A percentile compares a stretch with the other conserved stretches of the same genome.
phyloP scores from a whole-genome alignment of 1,140 invertebrate species.

The Nilaparvata lugens region DNA sequence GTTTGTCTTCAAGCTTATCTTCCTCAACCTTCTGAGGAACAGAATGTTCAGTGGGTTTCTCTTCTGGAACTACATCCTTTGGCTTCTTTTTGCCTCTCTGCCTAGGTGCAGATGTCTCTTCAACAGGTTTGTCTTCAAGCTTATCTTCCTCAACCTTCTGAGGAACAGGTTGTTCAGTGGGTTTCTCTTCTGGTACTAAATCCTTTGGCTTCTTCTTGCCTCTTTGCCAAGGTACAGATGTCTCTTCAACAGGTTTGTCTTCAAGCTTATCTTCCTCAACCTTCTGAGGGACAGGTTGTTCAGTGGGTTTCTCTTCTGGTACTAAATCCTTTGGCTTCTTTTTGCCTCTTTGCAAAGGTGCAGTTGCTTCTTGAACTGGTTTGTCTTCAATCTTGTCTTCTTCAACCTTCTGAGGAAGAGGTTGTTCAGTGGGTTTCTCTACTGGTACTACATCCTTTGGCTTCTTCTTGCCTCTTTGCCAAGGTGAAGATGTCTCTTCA shows the following conservation, averaged over 20 bases:
- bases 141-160: neutral
- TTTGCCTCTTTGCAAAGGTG: neutral
- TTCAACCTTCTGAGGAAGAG: constrained; percentile 16
- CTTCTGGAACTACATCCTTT: constrained; percentile 15
- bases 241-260: constrained; percentile 30
- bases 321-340: constrained; percentile 3
- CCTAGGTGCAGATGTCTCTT: neutral
- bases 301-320: neutral
- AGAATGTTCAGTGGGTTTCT: constrained; percentile 20
- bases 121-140: constrained; percentile 20
- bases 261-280: constrained; percentile 21
- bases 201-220: neutral
- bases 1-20: constrained; percentile 17
- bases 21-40: constrained; percentile 5
- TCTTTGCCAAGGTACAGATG: constrained; percentile 1
- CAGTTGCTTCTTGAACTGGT: constrained; percentile 4
- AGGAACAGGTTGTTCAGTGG: constrained; percentile 5
- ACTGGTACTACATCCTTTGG: neutral
- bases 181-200: constrained; percentile 4
- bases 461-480: neutral
- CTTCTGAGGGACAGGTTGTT: neutral
- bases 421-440: constrained; percentile 6
- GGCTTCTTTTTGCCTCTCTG: constrained; percentile 17
- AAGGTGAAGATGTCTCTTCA: neutral
- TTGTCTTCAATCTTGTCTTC: constrained; percentile 29